phyloP scores from a whole-genome alignment of 2,113 vertebrate genomes.

The Corythornis vintsioides region DNA sequence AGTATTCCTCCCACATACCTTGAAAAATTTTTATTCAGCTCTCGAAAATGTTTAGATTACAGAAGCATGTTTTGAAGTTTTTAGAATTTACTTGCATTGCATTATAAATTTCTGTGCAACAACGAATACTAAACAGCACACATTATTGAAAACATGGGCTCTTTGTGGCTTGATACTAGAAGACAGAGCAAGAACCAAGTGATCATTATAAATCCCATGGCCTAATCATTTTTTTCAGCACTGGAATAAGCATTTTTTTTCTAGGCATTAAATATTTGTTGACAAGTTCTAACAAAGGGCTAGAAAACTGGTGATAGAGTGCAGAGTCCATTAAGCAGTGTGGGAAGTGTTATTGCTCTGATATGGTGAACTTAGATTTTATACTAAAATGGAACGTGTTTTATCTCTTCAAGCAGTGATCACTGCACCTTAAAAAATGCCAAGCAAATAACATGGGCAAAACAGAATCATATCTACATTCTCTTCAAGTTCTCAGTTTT shows the following conservation, averaged over 20 bases:
- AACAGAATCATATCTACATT: slow-evolving; percentile 11
- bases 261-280: not conserved
- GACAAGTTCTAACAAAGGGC: not conserved
- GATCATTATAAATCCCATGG: not conserved
- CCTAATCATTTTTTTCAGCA: not conserved
- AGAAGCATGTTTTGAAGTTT: not conserved
- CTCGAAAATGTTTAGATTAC: slow-evolving; percentile 23
- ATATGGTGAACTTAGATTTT: slow-evolving; percentile 55
- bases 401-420: slow-evolving; percentile 31
- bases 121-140: not conserved
- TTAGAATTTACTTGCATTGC: not conserved
- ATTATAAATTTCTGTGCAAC: not conserved
- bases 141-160: not conserved
- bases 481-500: slow-evolving; percentile 3
- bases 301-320: not conserved
- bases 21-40: not conserved
- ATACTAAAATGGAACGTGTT: slow-evolving; percentile 36
- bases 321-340: not conserved
- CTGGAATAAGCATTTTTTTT: slow-evolving; percentile 1
- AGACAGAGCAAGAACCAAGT: not conserved
- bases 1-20: slow-evolving; percentile 22
- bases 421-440: not conserved
- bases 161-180: not conserved
- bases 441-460: slow-evolving; percentile 28
- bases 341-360: not conserved